Evolutionary conservation across 2,888 invertebrate species (phyloP).

Genomic region (Leucoma salicis): DNA sequence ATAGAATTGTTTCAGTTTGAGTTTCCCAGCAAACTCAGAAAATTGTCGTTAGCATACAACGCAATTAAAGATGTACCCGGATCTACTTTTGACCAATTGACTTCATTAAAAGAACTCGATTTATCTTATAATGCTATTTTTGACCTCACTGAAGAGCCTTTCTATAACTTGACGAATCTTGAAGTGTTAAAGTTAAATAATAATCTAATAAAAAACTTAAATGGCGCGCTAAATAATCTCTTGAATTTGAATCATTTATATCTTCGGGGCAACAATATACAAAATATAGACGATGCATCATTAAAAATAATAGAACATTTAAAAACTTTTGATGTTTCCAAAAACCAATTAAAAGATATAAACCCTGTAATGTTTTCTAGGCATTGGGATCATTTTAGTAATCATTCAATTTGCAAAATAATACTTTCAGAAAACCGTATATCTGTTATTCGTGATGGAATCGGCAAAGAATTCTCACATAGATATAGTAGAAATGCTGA

Average conservation of each 20-base stretch:
- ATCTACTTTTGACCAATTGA: conserved; percentile 51
- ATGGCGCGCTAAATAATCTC: conserved; percentile 65
- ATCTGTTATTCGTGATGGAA: conserved; percentile 51
- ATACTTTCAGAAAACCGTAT: conserved; percentile 60
- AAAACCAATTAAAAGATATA: conserved; percentile 53
- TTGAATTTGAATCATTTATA: conserved; percentile 58
- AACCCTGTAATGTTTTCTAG: conserved; percentile 56
- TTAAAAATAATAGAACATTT: conserved; percentile 62
- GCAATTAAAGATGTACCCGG: conserved; percentile 45
- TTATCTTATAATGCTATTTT: conserved; percentile 57
- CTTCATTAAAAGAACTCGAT: conserved; percentile 57
- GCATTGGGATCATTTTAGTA: conserved; percentile 62
- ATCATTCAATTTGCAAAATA: conserved; percentile 58
- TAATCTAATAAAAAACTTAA: conserved; percentile 61
- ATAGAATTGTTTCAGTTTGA: conserved; percentile 56
- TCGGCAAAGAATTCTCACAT: conserved; percentile 37
- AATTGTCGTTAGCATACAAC: conserved; percentile 53
- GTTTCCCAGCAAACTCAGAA: conserved; percentile 49
- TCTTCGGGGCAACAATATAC: conserved; percentile 55
- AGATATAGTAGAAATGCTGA: conserved; percentile 39
- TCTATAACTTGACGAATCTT: conserved; percentile 56
- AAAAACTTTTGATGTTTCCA: conserved; percentile 66
- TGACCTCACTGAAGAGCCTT: conserved; percentile 57
- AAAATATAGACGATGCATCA: conserved; percentile 55
- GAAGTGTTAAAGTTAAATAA: conserved; percentile 54